phyloP scores from a whole-genome alignment of 2,888 invertebrate genomes.

The Colletes collaris region DNA sequence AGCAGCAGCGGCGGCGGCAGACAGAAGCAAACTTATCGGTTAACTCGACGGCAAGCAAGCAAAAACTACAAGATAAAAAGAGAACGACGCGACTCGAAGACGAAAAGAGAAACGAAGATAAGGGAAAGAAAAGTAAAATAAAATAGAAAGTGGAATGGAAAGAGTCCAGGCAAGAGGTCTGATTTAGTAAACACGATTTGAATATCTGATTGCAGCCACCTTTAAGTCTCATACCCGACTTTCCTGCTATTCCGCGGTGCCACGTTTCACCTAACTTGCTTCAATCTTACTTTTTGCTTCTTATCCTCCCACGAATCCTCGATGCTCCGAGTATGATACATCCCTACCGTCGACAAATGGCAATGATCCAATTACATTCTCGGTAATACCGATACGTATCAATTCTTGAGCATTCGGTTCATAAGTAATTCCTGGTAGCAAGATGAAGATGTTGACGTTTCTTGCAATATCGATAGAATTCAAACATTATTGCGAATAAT shows the following conservation, averaged over 20 bases:
- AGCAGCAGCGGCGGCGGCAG: slow-evolving; percentile 59
- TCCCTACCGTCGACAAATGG: too few relatives aligned
- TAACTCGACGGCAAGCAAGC: slow-evolving; percentile 70
- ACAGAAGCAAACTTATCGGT: slow-evolving; percentile 74
- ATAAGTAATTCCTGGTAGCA: too few relatives aligned
- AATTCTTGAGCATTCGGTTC: too few relatives aligned
- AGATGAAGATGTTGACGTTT: too few relatives aligned
- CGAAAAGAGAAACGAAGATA: slow-evolving; percentile 19
- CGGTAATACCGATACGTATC: too few relatives aligned
- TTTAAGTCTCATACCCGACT: slow-evolving; percentile 57
- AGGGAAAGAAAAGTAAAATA: slow-evolving; percentile 34
- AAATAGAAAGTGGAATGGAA: slow-evolving; percentile 21
- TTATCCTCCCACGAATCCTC: background rate
- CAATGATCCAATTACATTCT: too few relatives aligned
- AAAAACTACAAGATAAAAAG: slow-evolving; percentile 17
- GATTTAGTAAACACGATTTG: slow-evolving; percentile 79
- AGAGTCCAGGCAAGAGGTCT: slow-evolving; percentile 45
- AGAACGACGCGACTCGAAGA: slow-evolving; percentile 38
- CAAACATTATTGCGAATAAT: too few relatives aligned
- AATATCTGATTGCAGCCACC: slow-evolving; percentile 77
- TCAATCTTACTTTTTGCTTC: slow-evolving; percentile 6
- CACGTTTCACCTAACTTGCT: slow-evolving; percentile 31
- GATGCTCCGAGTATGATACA: too few relatives aligned
- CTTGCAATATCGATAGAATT: too few relatives aligned
- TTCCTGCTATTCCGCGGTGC: slow-evolving; percentile 31